A percentile compares a stretch with the other conserved stretches of the same genome.
Conservation (phyloP, 2,888 invertebrate species). For the Eutolmus rufibarbis region DNA sequence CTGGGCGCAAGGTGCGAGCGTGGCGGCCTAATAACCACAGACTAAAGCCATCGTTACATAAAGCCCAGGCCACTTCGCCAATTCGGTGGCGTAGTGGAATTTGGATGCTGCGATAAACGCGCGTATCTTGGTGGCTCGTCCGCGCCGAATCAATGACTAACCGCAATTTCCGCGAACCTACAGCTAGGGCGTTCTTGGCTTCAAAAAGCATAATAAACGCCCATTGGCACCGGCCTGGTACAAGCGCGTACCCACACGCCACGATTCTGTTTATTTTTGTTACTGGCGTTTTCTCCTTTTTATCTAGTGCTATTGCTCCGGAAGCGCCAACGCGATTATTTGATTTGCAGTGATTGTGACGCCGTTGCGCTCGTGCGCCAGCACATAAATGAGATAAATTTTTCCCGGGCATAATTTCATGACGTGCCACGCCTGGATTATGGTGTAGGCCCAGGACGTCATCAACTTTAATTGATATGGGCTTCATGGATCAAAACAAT, state of each 20-base stretch:
- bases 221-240: conserved; percentile 30
- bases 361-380: neutral
- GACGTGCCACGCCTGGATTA: neutral
- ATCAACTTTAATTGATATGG: neutral
- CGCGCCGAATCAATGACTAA: neutral
- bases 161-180: neutral
- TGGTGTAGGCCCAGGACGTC: neutral
- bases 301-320: conserved; percentile 19
- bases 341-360: conserved; percentile 8
- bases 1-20: neutral
- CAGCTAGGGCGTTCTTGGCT: conserved; percentile 24
- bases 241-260: neutral
- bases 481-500: neutral
- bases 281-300: neutral
- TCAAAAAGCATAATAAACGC: conserved; percentile 2
- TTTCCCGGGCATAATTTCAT: neutral
- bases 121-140: neutral
- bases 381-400: neutral
- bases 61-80: neutral
- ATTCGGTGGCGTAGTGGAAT: neutral
- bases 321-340: conserved; percentile 3
- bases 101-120: neutral
- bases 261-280: neutral
- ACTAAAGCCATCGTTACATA: neutral
- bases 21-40: neutral